A percentile compares a stretch with the other conserved stretches of the same genome.
Evolutionary conservation across 2,888 invertebrate genomes (phyloP).

Genomic region (Cyclophora punctaria): DNA sequence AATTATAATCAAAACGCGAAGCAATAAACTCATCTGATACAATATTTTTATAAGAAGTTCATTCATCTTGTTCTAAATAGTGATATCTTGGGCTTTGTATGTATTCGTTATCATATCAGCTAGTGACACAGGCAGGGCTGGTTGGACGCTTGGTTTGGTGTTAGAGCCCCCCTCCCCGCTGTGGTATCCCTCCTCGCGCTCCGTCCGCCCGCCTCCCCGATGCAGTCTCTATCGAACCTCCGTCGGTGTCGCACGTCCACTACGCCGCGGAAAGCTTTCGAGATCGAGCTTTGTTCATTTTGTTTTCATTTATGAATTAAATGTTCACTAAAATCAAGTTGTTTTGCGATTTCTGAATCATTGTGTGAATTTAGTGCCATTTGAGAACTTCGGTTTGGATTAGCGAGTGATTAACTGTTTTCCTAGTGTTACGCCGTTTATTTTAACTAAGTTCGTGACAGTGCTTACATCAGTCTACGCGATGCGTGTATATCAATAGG

Average conservation of each 20-base stretch:
- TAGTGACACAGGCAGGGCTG: conserved; percentile 54
- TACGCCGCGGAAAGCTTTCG: conserved; percentile 44
- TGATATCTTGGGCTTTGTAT: conserved; percentile 50
- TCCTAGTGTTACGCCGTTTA: conserved; percentile 48
- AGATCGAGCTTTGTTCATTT: conserved; percentile 61
- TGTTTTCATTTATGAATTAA: conserved; percentile 45
- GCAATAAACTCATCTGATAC: neutral
- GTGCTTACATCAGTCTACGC: conserved; percentile 48
- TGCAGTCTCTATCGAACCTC: conserved; percentile 59
- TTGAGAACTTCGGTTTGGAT: conserved; percentile 8
- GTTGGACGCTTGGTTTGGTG: conserved; percentile 35
- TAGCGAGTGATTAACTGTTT: conserved; percentile 46
- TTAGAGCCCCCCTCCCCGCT: conserved; percentile 50
- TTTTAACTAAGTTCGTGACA: conserved; percentile 54
- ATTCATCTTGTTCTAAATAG: conserved; percentile 30
- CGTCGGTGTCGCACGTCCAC: conserved; percentile 30
- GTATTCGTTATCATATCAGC: conserved; percentile 68
- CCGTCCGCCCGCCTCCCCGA: conserved; percentile 37
- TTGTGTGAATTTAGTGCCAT: conserved; percentile 28
- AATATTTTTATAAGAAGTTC: conserved; percentile 20
- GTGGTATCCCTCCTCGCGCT: conserved; percentile 32
- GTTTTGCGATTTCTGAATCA: conserved; percentile 32
- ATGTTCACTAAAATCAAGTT: conserved; percentile 30
- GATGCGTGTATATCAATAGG: conserved; percentile 52
- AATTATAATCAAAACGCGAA: neutral